Conservation (phyloP, 2,797 vertebrate species). For the Chanos chanos region DNA sequence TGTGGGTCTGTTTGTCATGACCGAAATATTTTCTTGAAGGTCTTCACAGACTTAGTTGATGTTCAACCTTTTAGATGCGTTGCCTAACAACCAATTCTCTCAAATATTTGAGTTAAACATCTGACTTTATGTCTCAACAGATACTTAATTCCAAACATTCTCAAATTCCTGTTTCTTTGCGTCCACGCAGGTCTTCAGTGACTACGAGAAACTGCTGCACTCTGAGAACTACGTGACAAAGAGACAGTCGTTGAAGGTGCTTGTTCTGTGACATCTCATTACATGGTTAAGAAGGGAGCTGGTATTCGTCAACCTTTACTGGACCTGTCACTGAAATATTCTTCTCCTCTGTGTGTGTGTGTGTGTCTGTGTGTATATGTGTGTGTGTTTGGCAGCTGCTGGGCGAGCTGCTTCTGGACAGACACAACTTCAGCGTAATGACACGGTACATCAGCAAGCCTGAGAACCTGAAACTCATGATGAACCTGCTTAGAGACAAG, state of each 20-base stretch:
- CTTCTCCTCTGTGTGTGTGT: constrained; percentile 2
- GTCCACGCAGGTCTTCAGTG: constrained; percentile 88
- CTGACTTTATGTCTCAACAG: no score
- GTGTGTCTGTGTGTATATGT: background rate
- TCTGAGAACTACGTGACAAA: constrained; percentile 98
- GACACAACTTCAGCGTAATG: constrained; percentile 95
- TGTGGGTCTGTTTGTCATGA: no score
- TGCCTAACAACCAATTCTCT: no score
- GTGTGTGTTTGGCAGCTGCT: constrained; percentile 71
- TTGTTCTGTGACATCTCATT: background rate
- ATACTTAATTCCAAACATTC: background rate
- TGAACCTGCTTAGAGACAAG: constrained; percentile 94
- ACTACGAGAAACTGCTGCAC: constrained; percentile 93
- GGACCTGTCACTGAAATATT: background rate
- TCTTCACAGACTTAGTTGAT: no score
- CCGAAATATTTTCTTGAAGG: no score
- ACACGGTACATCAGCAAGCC: constrained; percentile 95
- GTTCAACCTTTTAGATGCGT: no score
- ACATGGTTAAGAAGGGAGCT: background rate
- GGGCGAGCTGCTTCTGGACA: constrained; percentile 88
- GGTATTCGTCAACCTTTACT: background rate
- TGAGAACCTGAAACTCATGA: constrained; percentile 96
- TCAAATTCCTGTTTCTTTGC: background rate
- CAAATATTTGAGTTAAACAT: no score
- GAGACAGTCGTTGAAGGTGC: constrained; percentile 95